Percentiles rank a stretch among this genome's conserved stretches.
Conservation (phyloP, 2,797 vertebrate species). For the Yasuhikotakia modesta region DNA sequence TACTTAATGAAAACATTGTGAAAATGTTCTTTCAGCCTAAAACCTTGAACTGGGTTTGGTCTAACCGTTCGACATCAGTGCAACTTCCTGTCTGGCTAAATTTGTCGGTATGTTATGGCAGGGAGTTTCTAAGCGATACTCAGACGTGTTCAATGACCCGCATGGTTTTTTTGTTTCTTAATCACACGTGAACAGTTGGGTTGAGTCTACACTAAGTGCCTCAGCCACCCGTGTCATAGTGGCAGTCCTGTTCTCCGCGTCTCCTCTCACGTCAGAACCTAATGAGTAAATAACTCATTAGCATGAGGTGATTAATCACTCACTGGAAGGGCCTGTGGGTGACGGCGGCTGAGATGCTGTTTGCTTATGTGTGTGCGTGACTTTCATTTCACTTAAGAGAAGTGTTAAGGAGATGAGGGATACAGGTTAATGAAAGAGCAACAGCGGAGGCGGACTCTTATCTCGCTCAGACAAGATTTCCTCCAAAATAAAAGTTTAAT, state of each 20-base stretch:
- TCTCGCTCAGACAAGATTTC: constrained; percentile 12
- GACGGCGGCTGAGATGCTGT: constrained; percentile 62
- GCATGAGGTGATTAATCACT: constrained; percentile 91
- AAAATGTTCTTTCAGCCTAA: too few species aligned
- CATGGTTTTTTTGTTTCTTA: constrained; percentile 36
- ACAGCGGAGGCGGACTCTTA: constrained; percentile 5
- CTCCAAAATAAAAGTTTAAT: constrained; percentile 14
- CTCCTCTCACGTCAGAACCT: constrained; percentile 85
- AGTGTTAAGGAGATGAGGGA: constrained; percentile 15
- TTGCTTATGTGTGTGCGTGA: constrained; percentile 27
- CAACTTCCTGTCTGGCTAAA: constrained; percentile 13
- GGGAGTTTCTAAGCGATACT: neutral
- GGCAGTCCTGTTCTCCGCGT: constrained; percentile 72
- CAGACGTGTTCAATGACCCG: neutral
- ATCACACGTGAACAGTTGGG: constrained; percentile 65
- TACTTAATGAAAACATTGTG: too few species aligned
- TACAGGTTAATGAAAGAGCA: constrained; percentile 22
- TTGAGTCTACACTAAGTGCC: constrained; percentile 79
- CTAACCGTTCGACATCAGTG: neutral
- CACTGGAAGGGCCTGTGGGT: constrained; percentile 83
- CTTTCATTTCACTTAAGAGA: constrained; percentile 35
- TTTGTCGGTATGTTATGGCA: constrained; percentile 3
- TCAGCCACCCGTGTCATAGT: constrained; percentile 81
- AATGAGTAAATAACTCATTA: constrained; percentile 96
- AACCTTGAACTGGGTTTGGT: too few species aligned